Conservation (phyloP, 2,888 invertebrate genomes). For the Mesorhabditis belari region DNA sequence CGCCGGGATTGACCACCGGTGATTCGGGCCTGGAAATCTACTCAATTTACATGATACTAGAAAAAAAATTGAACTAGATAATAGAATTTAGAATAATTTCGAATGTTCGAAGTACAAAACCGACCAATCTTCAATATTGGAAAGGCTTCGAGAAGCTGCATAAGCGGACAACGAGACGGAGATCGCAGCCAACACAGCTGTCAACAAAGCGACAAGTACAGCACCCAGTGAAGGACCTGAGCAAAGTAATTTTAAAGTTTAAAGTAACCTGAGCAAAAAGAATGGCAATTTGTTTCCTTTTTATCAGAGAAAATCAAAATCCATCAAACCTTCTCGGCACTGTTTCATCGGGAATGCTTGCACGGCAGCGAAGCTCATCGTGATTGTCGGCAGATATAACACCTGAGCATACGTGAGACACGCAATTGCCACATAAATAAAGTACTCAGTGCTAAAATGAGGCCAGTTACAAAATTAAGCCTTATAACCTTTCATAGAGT, state of each 20-base stretch:
- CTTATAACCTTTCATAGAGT: too few relatives aligned
- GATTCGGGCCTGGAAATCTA: neutral
- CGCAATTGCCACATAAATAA: neutral
- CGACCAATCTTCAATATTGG: neutral
- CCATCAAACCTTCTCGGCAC: too few relatives aligned
- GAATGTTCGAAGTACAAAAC: too few relatives aligned
- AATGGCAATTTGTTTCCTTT: too few relatives aligned
- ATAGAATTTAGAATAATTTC: too few relatives aligned
- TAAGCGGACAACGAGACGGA: neutral
- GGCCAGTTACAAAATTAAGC: too few relatives aligned
- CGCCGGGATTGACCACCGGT: neutral
- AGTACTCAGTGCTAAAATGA: too few relatives aligned
- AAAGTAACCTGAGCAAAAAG: neutral
- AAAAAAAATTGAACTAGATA: too few relatives aligned
- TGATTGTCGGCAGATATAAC: neutral
- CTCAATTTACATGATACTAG: too few relatives aligned
- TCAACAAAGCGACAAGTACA: neutral
- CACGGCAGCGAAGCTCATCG: neutral
- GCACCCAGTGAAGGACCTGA: neutral
- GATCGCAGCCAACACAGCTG: neutral
- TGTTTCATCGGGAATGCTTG: too few relatives aligned
- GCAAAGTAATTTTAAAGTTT: neutral
- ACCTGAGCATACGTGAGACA: neutral
- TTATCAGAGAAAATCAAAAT: too few relatives aligned
- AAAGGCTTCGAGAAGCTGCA: neutral